Conservation (phyloP, 2,797 vertebrate species). For the Phataginus tricuspis region DNA sequence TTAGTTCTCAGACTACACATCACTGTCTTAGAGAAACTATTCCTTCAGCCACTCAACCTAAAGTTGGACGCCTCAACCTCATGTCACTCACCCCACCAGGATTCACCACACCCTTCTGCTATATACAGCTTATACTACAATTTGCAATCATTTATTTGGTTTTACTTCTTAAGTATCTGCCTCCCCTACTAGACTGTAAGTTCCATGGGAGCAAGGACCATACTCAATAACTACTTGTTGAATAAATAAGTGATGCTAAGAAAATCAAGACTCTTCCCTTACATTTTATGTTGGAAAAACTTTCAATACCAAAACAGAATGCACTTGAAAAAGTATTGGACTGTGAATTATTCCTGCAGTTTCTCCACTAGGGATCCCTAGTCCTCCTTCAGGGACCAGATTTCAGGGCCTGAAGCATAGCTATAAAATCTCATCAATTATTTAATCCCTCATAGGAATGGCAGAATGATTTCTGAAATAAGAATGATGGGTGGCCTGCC, state of each 20-base stretch:
- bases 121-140: neutral
- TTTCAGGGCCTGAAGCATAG: neutral
- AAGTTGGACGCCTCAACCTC: neutral
- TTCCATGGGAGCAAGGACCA: neutral
- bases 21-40: neutral
- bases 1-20: neutral
- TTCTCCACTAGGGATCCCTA: neutral
- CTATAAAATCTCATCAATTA: slow-evolving; percentile 25
- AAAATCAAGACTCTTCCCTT: neutral
- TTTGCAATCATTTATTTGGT: neutral
- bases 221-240: neutral
- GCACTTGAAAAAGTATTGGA: neutral
- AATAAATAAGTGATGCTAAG: neutral
- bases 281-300: neutral
- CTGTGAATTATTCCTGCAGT: neutral
- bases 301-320: neutral
- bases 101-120: neutral
- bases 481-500: neutral
- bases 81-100: neutral
- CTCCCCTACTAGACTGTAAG: neutral
- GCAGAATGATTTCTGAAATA: neutral
- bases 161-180: neutral
- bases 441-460: neutral
- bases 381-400: neutral
- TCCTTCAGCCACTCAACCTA: neutral